Evolutionary conservation across 2,888 invertebrate genomes (phyloP).

Genomic region (Tetheella fluctuosa): DNA sequence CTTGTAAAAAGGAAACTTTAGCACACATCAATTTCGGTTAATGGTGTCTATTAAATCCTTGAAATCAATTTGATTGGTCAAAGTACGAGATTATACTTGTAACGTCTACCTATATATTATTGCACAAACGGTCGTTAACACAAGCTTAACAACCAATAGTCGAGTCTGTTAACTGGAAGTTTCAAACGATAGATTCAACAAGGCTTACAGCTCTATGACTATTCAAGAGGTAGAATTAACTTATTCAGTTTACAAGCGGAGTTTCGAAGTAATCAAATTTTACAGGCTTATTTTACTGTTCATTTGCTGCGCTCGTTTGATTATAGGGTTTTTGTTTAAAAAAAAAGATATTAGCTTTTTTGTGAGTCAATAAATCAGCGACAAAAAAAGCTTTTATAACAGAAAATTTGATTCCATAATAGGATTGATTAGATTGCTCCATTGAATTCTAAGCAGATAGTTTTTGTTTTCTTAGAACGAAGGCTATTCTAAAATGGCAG

Average conservation of each 20-base stretch:
- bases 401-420: too few relatives aligned
- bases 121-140: slow-evolving; percentile 8
- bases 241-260: slow-evolving; percentile 33
- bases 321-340: neutral
- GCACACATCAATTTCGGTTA: neutral
- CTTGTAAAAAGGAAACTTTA: too few relatives aligned
- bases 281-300: slow-evolving; percentile 39
- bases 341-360: neutral
- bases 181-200: slow-evolving; percentile 25
- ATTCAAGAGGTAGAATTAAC: slow-evolving; percentile 30
- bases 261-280: slow-evolving; percentile 45
- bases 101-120: slow-evolving; percentile 6
- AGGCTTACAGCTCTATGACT: slow-evolving; percentile 27
- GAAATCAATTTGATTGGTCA: neutral
- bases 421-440: too few relatives aligned
- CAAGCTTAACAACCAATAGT: slow-evolving; percentile 20
- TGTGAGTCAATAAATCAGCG: neutral
- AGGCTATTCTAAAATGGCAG: neutral
- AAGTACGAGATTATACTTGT: neutral
- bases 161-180: slow-evolving; percentile 16
- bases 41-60: neutral
- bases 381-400: too few relatives aligned
- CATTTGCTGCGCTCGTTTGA: slow-evolving; percentile 23
- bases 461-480: too few relatives aligned
- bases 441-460: too few relatives aligned